Evolutionary conservation across 1,140 invertebrate species (phyloP).

Genomic region (Tigriopus japonicus): DNA sequence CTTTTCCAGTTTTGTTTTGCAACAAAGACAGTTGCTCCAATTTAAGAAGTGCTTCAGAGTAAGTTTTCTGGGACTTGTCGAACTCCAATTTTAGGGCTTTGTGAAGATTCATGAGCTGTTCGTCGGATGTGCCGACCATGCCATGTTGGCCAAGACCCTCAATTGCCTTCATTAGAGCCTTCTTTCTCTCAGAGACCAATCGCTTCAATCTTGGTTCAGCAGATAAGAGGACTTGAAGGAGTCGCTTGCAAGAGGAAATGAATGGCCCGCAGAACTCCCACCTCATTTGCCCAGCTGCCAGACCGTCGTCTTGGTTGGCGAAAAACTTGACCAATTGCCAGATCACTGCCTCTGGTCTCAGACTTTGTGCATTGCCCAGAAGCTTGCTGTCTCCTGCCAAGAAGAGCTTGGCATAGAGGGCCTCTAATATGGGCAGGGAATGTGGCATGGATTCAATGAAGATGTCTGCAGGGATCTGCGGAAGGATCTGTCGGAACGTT

Average conservation of each 20-base stretch:
- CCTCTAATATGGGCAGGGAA: slow-evolving; percentile 61
- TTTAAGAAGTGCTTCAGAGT: slow-evolving; percentile 3
- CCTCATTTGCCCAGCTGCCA: slow-evolving; percentile 22
- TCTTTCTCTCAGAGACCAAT: slow-evolving; percentile 39
- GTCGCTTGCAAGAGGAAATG: slow-evolving; percentile 33
- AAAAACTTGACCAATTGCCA: slow-evolving; percentile 61
- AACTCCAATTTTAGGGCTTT: slow-evolving; percentile 59
- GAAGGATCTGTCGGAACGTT: slow-evolving; percentile 43
- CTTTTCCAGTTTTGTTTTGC: slow-evolving; percentile 21
- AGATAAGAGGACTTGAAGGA: slow-evolving; percentile 35
- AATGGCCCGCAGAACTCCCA: slow-evolving; percentile 32
- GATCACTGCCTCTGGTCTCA: slow-evolving; percentile 51
- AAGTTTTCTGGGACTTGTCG: slow-evolving; percentile 42
- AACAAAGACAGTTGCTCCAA: background rate
- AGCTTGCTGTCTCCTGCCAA: slow-evolving; percentile 23
- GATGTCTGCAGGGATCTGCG: slow-evolving; percentile 61
- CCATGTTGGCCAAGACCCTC: slow-evolving; percentile 69
- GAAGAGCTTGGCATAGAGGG: slow-evolving; percentile 51
- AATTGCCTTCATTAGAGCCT: slow-evolving; percentile 57
- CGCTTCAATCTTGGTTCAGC: slow-evolving; percentile 36
- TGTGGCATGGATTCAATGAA: slow-evolving; percentile 68
- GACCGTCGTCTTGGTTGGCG: slow-evolving; percentile 35
- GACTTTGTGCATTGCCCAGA: slow-evolving; percentile 20
- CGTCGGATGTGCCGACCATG: slow-evolving; percentile 41
- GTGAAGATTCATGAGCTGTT: slow-evolving; percentile 37